phyloP scores from a whole-genome alignment of 2,888 invertebrate species.

The Gastracanthus pulcherrimus region DNA sequence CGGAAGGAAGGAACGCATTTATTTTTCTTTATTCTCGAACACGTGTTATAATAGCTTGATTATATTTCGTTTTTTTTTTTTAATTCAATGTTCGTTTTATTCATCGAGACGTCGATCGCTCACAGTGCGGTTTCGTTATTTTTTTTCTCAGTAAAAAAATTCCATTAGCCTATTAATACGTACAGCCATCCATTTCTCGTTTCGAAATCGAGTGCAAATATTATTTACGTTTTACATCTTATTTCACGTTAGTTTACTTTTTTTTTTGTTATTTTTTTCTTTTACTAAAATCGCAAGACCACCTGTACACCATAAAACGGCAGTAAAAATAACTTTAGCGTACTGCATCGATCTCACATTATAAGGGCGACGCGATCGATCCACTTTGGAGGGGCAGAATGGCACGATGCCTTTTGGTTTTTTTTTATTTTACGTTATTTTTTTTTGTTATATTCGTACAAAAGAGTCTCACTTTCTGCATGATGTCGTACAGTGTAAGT shows the following conservation, averaged over 20 bases:
- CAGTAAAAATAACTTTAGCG: slow-evolving; percentile 67
- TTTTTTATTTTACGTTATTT: slow-evolving; percentile 6
- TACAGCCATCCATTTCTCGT: slow-evolving; percentile 36
- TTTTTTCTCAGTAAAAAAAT: slow-evolving; percentile 54
- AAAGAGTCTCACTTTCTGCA: slow-evolving; percentile 62
- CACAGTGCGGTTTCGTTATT: slow-evolving; percentile 23
- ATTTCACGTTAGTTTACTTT: slow-evolving; percentile 20
- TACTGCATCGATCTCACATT: slow-evolving; percentile 55
- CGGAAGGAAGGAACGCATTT: slow-evolving; percentile 57
- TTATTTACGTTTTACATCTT: slow-evolving; percentile 28
- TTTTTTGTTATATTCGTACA: slow-evolving; percentile 36
- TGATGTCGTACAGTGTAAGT: slow-evolving; percentile 19
- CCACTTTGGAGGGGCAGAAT: slow-evolving; percentile 44
- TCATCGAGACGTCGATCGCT: slow-evolving; percentile 26
- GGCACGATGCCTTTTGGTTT: slow-evolving; percentile 31
- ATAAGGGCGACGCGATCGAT: slow-evolving; percentile 46
- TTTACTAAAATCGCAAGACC: slow-evolving; percentile 58
- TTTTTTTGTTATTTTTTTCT: slow-evolving; percentile 13
- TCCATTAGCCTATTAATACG: slow-evolving; percentile 45
- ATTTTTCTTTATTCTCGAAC: neutral
- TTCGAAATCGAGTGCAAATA: slow-evolving; percentile 50
- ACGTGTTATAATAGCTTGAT: neutral
- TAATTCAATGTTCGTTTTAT: neutral
- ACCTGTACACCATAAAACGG: slow-evolving; percentile 66
- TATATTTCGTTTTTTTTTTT: neutral